Conservation (phyloP, 2,797 vertebrate species). For the Gymnoscopelus braueri region DNA sequence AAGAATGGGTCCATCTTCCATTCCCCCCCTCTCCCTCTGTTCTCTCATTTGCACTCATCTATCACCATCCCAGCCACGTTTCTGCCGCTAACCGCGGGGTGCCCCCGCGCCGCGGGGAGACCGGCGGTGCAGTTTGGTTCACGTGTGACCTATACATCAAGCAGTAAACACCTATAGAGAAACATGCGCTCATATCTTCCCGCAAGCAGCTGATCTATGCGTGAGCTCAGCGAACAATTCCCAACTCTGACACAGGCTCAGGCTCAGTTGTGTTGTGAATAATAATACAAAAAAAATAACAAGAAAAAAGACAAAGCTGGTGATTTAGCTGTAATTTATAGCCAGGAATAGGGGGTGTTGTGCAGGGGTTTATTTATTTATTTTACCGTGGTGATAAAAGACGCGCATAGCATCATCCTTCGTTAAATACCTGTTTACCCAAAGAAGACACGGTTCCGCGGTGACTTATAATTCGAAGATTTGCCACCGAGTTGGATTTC, state of each 20-base stretch:
- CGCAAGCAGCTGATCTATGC: not conserved
- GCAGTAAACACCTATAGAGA: conserved; percentile 17
- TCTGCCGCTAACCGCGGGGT: not conserved
- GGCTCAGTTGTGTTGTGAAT: not conserved
- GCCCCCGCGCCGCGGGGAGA: not conserved
- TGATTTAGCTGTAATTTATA: conserved; percentile 24
- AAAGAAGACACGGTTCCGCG: conserved; percentile 53
- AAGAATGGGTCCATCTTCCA: not conserved
- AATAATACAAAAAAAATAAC: not conserved
- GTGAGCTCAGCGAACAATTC: not conserved
- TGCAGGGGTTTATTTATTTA: conserved; percentile 8
- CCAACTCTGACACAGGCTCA: not conserved
- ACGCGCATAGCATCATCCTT: conserved; percentile 47
- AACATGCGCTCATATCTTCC: not conserved
- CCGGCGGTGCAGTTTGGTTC: not conserved
- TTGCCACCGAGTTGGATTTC: conserved; percentile 68
- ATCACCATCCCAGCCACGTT: conserved; percentile 14
- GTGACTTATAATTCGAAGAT: conserved; percentile 75
- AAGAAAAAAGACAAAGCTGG: conserved; percentile 4
- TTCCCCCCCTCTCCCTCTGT: not conserved
- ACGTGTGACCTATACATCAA: conserved; percentile 22
- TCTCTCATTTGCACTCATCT: conserved; percentile 19
- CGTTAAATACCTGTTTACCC: conserved; percentile 75
- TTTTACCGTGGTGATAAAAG: conserved; percentile 4
- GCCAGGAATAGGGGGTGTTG: conserved; percentile 10